Base-by-base conservation (phyloP, 2,797 vertebrate genomes). In the Gastrophryne carolinensis region DNA sequence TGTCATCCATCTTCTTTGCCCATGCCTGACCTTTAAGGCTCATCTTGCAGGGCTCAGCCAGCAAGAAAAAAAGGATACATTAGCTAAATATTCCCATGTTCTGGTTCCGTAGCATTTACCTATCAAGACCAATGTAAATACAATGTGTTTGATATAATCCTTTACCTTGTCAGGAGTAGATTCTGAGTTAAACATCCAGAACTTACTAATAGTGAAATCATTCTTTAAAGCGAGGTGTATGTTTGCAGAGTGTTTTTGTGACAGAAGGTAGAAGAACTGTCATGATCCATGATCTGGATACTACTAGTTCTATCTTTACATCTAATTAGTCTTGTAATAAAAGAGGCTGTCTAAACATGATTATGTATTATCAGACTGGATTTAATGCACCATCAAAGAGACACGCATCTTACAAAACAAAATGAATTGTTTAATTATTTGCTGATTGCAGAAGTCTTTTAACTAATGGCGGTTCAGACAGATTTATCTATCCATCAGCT, bases 21-120 rank as follows among this genome's bases (percentile, higher is more conserved):
- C 72, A 37, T 12, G 41, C n/a, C 61, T 82, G 84, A 84, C 83
- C 83, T 86, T 84, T 81, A 82, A 78, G 50, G 6, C 32, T 67
- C 61, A 39, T 50, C 44, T 39, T 71, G 23, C 8, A n/a, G 27
- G 60, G 52, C 12, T 19, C 26, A 49, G 19, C 19, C 34, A 24
- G 63, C 30, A 50, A 5, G 4, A 64, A 68, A 56, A 68, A 70
- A 26, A 64, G 35, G 67, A 71, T 37, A 71, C 27, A 58, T 67
- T 37, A 64, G 27, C 50, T 64, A 56, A 70, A 57, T 52, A 71
- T 50, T 32, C 63, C 34, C 62, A 26, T 57, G 19, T 67, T 75
- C 39, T 68, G 21, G 30, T 5, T 68, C 47, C 6, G 3, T 56
- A 54, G 21, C 24, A 30, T 37, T 63, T 26, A 13, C 12, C 24